Percentiles rank a stretch among this genome's conserved stretches.
phyloP scores from a whole-genome alignment of 2,797 vertebrate species.

The Xyrichtys novacula region DNA sequence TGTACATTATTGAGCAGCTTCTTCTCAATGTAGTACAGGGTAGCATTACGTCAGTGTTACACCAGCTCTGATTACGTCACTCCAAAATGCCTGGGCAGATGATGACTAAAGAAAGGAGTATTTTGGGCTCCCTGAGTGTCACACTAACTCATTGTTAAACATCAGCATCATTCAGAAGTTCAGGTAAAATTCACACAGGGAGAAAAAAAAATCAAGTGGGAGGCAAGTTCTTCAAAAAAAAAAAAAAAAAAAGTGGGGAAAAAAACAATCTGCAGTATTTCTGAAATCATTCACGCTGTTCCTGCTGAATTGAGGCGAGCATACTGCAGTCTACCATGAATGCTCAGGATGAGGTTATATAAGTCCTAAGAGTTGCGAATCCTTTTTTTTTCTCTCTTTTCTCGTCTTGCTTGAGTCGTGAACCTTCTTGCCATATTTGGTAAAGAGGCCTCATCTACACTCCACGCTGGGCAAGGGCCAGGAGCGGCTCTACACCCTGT shows the following conservation, averaged over 20 bases:
- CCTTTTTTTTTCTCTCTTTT: constrained; percentile 13
- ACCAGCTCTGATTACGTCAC: constrained; percentile 73
- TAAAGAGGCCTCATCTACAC: constrained; percentile 44
- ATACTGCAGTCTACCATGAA: constrained; percentile 49
- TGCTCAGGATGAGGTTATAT: constrained; percentile 53
- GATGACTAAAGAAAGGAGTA: constrained; percentile 31
- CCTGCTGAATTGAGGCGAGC: constrained; percentile 29
- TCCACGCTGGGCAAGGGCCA: constrained; percentile 61
- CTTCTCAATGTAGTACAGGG: constrained; percentile 44
- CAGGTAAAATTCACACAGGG: not conserved
- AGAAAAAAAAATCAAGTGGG: not conserved
- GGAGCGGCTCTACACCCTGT: constrained; percentile 50
- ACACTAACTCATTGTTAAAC: constrained; percentile 2
- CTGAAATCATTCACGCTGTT: constrained; percentile 33
- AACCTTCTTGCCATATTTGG: constrained; percentile 48
- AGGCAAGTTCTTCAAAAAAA: constrained; percentile 3
- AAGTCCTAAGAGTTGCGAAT: constrained; percentile 37
- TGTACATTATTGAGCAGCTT: constrained; percentile 14
- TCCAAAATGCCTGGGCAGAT: constrained; percentile 44
- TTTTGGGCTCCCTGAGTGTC: constrained; percentile 7
- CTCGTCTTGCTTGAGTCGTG: constrained; percentile 32
- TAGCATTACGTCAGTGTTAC: constrained; percentile 76
- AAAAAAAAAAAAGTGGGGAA: not conserved
- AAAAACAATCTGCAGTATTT: constrained; percentile 31
- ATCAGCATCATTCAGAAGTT: constrained; percentile 14